Base-by-base conservation (phyloP, 2,113 vertebrate genomes). In the Patagioenas fasciata region DNA sequence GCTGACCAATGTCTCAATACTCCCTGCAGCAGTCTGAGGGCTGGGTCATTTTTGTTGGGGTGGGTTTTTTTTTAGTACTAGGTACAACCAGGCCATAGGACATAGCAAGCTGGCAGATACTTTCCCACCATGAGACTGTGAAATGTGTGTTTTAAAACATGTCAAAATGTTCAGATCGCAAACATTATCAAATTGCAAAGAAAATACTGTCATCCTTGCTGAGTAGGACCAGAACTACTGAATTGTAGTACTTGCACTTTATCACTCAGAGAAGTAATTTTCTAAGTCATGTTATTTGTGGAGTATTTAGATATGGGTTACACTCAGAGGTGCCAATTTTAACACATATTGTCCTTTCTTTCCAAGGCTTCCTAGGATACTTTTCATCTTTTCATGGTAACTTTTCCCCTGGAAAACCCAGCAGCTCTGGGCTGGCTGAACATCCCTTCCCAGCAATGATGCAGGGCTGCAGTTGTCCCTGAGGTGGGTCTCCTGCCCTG, bases 391-490 rank as follows among this genome's bases (percentile, higher is more conserved):
- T 73, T 78, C 69, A 47, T 5, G 29, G 51, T 58, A 61, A 67
- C 38, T 40, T 82, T 75, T 5, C 34, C 36, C 34, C 42, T 61
- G 61, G 61, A 85, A 80, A 74, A 44, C 26, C 50, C 57, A 48
- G 34, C 42, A 74, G 23, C 65, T 69, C n/a, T 29, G 53, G 32
- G 16, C 48, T 84, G 77, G 86, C 38, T 79, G 44, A 71, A 9
- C 10, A 2, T 16, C 28, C 57, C 16, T 57, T 60, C 51, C 20
- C 66, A 88, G 25, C 0, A 4, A 24, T 12, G 44, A 26, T 0
- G 4, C 0, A 1, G 0, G 7, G 54, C 36, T 40, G 29, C 0
- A 1, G 40, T 47, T n/a, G 40, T 34, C 40, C 54, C 40, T 0
- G 0, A 8, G 44, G 32, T 31, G 67, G 12, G 31, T 9, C 53